phyloP scores from a whole-genome alignment of 2,113 vertebrate genomes.

The Ammospiza caudacuta region DNA sequence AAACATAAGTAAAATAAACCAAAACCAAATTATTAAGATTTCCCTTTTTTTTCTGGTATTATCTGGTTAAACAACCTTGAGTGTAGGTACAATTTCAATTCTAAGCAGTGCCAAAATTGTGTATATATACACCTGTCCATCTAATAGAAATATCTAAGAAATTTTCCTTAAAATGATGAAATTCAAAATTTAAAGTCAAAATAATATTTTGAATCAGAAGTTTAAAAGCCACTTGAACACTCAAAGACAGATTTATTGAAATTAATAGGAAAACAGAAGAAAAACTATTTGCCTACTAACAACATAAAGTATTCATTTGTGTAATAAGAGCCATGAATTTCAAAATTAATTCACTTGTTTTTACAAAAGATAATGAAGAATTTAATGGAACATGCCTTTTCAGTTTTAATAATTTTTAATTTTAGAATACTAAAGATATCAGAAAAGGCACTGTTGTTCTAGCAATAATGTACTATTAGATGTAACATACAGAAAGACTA shows the following conservation, averaged over 20 bases:
- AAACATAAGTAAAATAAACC: background rate
- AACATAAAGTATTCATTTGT: background rate
- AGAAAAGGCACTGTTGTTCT: conserved; percentile 1
- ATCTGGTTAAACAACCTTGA: background rate
- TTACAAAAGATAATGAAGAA: conserved; percentile 37
- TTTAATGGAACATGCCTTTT: conserved; percentile 36
- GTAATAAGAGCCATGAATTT: conserved; percentile 16
- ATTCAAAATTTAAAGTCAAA: background rate
- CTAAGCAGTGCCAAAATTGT: background rate
- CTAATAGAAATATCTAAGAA: background rate
- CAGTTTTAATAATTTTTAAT: conserved; percentile 40
- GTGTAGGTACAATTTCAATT: background rate
- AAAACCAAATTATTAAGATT: background rate
- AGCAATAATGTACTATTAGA: background rate
- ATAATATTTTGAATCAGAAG: background rate
- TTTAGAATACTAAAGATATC: background rate
- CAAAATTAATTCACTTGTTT: conserved; percentile 41
- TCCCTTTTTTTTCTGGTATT: background rate
- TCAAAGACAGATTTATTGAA: background rate
- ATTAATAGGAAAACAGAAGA: background rate
- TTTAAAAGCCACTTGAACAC: background rate
- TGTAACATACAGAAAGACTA: background rate
- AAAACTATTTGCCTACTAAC: background rate
- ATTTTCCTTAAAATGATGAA: background rate
- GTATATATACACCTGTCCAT: rapidly evolving